phyloP scores from a whole-genome alignment of 2,797 vertebrate species.

The Poeciliopsis gracilis region DNA sequence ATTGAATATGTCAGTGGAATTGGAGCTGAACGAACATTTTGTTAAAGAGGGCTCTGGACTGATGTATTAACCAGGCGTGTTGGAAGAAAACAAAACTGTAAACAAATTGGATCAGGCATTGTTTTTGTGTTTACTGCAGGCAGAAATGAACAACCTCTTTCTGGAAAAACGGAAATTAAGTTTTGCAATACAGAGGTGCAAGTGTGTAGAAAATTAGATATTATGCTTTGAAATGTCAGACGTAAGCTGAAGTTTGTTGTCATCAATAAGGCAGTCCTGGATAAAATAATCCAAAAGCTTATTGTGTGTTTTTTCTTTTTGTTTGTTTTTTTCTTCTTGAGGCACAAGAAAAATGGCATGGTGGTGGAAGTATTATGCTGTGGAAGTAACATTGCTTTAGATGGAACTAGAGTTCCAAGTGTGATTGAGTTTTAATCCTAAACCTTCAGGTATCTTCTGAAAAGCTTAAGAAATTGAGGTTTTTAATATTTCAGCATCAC shows the following conservation, averaged over 20 bases:
- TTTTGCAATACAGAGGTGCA: background rate
- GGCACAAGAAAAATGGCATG: background rate
- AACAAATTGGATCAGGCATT: constrained; percentile 49
- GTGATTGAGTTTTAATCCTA: background rate
- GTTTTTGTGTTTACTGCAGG: constrained; percentile 1
- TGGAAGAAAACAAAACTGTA: constrained; percentile 34
- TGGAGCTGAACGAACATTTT: constrained; percentile 64
- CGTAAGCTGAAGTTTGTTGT: background rate
- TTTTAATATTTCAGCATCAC: background rate
- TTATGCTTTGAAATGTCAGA: background rate
- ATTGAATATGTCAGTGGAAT: constrained; percentile 65
- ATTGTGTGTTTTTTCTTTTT: too few relatives aligned
- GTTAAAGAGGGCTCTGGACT: constrained; percentile 55
- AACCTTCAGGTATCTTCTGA: background rate
- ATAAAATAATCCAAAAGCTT: background rate
- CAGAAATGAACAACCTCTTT: constrained; percentile 36
- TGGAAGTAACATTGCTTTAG: background rate
- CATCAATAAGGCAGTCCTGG: background rate
- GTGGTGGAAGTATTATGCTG: background rate
- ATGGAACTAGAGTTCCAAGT: background rate
- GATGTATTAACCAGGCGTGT: constrained; percentile 46
- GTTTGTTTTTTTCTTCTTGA: background rate
- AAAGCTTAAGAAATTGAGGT: background rate
- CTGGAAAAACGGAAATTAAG: background rate
- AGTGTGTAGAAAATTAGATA: background rate